Base-by-base conservation (phyloP, 2,797 vertebrate species). In the Siniperca obscura region DNA sequence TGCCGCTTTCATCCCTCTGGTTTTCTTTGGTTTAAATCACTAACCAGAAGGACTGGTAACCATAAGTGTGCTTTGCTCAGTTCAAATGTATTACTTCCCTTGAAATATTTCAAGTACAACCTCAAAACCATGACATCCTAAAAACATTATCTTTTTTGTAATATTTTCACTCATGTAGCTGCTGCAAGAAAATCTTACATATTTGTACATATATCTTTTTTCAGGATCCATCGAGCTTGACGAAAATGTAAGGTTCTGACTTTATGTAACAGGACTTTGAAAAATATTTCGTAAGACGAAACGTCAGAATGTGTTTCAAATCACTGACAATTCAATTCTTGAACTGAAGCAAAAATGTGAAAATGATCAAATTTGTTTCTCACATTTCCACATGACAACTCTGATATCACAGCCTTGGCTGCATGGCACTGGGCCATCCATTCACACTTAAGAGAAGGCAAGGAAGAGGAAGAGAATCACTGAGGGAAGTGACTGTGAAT, bases 401-500 rank as follows among this genome's bases (percentile, higher is more conserved):
- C 34, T 73, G 56, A 85, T 42, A 68, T 16, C 56, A 61, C 40
- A 13, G 34, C n/a, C 36, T 40, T 57, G 61, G 38, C 80, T 75
- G 53, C 48, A 6, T 81, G 61, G 72, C 74, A 42, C 60, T 17
- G 36, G 69, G 67, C 57, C 68, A 60, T 71, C 78, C 36, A 67
- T 70, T 83, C 50, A 78, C 55, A 76, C 46, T 42, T 13, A 34
- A 61, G 64, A 79, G 70, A 78, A 53, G 77, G 53, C 50, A 74
- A 53, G 12, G 44, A 65, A 36, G 69, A 68, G 66, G 25, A 34
- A 67, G 48, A 57, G 13, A 60, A 25, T 59, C 30, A 50, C 69
- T 72, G 42, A 78, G 65, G 84, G 74, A 89, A 82, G 76, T 56
- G 70, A 53, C 52, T 78, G 71, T 88, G 74, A 78, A 75, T 89